Conservation (phyloP, 2,888 invertebrate species). For the Troides oblongomaculatus region DNA sequence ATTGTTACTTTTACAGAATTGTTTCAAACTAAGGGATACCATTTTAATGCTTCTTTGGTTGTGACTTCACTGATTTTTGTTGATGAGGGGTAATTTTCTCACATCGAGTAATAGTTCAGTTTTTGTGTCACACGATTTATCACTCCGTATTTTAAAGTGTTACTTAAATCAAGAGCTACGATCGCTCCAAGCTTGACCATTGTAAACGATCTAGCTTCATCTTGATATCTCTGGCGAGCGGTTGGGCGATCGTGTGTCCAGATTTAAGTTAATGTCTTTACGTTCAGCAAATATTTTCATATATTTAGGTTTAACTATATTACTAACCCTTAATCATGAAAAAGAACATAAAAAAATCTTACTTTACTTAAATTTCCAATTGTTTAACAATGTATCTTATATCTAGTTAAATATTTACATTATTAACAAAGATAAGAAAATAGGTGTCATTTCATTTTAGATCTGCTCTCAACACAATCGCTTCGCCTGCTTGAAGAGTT, state of each 20-base stretch:
- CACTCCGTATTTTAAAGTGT: neutral
- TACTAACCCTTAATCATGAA: too few species aligned
- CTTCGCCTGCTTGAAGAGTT: slow-evolving; percentile 53
- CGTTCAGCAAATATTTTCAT: too few species aligned
- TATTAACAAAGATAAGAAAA: neutral
- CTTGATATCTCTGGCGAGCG: too few species aligned
- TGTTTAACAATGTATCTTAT: neutral
- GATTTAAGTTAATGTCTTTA: too few species aligned
- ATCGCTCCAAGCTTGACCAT: neutral
- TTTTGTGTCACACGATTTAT: too few species aligned
- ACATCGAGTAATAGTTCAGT: too few species aligned
- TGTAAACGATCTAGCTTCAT: neutral
- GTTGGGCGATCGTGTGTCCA: too few species aligned
- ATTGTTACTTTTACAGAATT: slow-evolving; percentile 3
- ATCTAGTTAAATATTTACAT: slow-evolving; percentile 8
- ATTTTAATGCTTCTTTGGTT: too few species aligned
- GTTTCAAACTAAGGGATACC: too few species aligned
- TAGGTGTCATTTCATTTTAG: slow-evolving; percentile 35
- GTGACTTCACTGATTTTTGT: too few species aligned
- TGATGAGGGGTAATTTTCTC: too few species aligned
- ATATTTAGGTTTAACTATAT: too few species aligned
- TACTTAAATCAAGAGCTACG: neutral
- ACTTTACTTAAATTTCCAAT: neutral
- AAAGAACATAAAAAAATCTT: neutral
- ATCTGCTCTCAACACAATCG: slow-evolving; percentile 46